Conservation (phyloP, 2,113 vertebrate species). For the Forbesichthys papilliferus region DNA sequence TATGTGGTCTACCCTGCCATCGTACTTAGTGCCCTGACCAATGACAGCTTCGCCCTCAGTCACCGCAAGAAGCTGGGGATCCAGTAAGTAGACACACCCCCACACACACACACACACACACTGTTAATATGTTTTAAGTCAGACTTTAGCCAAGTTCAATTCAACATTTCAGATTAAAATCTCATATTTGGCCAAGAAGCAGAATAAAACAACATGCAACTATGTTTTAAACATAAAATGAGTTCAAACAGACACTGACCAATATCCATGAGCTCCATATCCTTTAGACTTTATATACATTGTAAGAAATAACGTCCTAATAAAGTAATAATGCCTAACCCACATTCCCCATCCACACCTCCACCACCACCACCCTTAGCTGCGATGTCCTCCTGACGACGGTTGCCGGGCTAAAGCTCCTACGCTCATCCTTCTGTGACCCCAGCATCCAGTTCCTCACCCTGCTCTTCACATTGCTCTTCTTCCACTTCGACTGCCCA, state of each 20-base stretch:
- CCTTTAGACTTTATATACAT: background rate
- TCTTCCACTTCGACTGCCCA: conserved; percentile 96
- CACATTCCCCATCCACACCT: conserved; percentile 21
- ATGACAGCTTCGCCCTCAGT: conserved; percentile 90
- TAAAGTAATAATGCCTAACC: too few species aligned
- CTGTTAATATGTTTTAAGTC: too few species aligned
- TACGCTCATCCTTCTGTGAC: conserved; percentile 92
- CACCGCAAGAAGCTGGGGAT: conserved; percentile 89
- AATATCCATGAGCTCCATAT: too few species aligned
- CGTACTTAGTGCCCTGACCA: conserved; percentile 92
- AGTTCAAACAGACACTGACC: too few species aligned
- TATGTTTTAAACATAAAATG: too few species aligned
- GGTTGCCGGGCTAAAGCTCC: conserved; percentile 91
- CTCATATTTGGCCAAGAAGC: too few species aligned
- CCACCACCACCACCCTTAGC: conserved; percentile 73
- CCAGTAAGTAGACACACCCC: conserved; percentile 84
- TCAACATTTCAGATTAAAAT: too few species aligned
- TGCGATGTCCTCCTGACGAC: conserved; percentile 93
- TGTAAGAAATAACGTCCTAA: too few species aligned
- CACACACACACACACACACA: conserved; percentile 1
- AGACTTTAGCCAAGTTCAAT: too few species aligned
- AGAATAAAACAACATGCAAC: too few species aligned
- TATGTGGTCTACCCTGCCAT: conserved; percentile 95
- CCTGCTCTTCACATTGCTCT: conserved; percentile 90
- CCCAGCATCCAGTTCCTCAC: conserved; percentile 91